Conservation (phyloP, 2,113 vertebrate genomes). For the Mobula hypostoma region DNA sequence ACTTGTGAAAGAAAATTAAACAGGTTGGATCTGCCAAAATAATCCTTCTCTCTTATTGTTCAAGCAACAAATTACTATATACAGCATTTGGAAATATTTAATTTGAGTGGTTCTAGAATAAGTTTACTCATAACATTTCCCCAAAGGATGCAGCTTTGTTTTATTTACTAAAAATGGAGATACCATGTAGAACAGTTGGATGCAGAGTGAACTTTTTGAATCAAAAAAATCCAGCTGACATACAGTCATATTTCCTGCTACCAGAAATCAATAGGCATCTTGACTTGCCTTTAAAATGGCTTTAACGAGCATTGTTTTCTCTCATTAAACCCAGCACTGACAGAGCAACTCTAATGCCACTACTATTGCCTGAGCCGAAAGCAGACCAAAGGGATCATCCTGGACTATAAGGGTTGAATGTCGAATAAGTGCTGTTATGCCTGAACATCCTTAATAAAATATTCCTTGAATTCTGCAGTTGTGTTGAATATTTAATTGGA, state of each 20-base stretch:
- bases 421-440: too few species aligned
- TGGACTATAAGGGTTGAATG: background rate
- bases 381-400: background rate
- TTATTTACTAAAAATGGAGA: background rate
- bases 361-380: background rate
- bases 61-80: background rate
- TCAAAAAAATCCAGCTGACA: background rate
- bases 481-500: too few species aligned
- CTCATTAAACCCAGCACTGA: background rate
- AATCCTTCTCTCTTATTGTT: background rate
- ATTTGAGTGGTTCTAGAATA: background rate
- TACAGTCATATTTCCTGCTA: background rate
- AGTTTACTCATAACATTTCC: background rate
- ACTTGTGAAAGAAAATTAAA: background rate
- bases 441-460: too few species aligned
- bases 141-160: background rate
- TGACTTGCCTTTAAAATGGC: background rate
- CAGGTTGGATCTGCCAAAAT: background rate
- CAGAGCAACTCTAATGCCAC: background rate
- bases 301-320: background rate
- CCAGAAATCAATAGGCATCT: background rate
- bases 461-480: too few species aligned
- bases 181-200: background rate
- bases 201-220: background rate
- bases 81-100: background rate